These are phyloP conservation scores for Zophobas atratus DNA, from an alignment of 1,140 invertebrate genomes.

Conservation along the genomic window DNA sequence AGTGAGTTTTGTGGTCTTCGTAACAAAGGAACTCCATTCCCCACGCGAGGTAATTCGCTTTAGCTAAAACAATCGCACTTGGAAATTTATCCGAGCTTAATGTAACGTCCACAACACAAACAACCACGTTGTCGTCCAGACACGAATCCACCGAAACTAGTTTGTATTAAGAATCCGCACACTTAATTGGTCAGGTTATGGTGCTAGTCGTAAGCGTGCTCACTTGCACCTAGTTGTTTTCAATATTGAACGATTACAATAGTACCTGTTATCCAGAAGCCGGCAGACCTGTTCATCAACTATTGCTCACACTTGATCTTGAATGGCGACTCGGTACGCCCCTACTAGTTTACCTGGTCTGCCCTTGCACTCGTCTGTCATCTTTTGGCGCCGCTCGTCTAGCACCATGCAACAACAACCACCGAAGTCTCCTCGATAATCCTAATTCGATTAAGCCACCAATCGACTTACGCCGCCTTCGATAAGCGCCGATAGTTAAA, in stretches of 20 bases:
- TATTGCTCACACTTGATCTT: constrained; percentile 65
- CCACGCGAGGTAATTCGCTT: constrained; percentile 34
- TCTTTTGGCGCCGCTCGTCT: constrained; percentile 50
- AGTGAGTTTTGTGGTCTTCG: constrained; percentile 55
- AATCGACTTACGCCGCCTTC: background rate
- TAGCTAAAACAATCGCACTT: constrained; percentile 30
- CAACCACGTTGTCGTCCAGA: constrained; percentile 13
- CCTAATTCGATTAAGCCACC: background rate
- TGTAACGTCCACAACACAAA: constrained; percentile 10
- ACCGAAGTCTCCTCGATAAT: background rate
- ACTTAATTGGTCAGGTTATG: constrained; percentile 30
- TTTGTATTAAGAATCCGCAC: constrained; percentile 15
- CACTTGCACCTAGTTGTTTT: constrained; percentile 63
- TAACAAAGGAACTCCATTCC: constrained; percentile 31
- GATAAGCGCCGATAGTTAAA: background rate
- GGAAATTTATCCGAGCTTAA: constrained; percentile 17
- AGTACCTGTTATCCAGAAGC: constrained; percentile 65
- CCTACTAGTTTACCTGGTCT: constrained; percentile 61
- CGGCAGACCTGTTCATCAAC: constrained; percentile 66
- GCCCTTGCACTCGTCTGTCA: constrained; percentile 52
- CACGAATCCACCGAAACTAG: constrained; percentile 22
- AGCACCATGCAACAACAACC: constrained; percentile 13
- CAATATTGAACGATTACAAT: constrained; percentile 66
- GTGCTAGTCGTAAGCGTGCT: constrained; percentile 44
- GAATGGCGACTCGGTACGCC: constrained; percentile 63